phyloP scores from a whole-genome alignment of 2,888 invertebrate genomes.

The Drosophila suboccidentalis region DNA sequence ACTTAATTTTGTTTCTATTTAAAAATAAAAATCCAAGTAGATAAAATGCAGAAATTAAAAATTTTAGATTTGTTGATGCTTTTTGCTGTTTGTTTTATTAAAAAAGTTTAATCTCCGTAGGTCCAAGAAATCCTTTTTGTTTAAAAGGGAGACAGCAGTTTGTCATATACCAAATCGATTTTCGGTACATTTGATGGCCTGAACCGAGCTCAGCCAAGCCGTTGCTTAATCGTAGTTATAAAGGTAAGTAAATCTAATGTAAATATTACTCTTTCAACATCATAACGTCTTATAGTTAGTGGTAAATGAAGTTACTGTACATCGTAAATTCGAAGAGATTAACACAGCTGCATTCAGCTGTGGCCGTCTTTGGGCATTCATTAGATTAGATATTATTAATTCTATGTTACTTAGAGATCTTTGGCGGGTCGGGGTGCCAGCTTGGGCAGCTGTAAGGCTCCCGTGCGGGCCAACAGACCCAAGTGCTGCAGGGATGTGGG shows the following conservation, averaged over 20 bases:
- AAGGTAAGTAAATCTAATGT: conserved; percentile 39
- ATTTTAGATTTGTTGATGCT: neutral
- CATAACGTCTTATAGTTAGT: conserved; percentile 40
- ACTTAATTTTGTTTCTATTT: neutral
- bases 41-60: neutral
- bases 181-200: conserved; percentile 14
- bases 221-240: conserved; percentile 12
- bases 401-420: conserved; percentile 32
- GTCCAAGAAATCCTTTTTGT: neutral
- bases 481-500: conserved; percentile 42
- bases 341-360: conserved; percentile 38
- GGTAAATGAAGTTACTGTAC: conserved; percentile 48
- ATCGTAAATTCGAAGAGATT: conserved; percentile 56
- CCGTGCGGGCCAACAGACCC: conserved; percentile 39
- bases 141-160: neutral
- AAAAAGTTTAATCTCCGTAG: neutral
- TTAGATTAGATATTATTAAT: neutral
- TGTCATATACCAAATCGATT: conserved; percentile 7
- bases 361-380: conserved; percentile 50
- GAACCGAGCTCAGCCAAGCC: neutral
- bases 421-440: conserved; percentile 41
- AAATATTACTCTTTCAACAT: conserved; percentile 49
- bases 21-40: neutral
- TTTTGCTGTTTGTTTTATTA: neutral
- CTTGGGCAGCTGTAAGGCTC: conserved; percentile 55